phyloP scores from a whole-genome alignment of 1,140 invertebrate genomes.

The Leptonema lineaticorne region DNA sequence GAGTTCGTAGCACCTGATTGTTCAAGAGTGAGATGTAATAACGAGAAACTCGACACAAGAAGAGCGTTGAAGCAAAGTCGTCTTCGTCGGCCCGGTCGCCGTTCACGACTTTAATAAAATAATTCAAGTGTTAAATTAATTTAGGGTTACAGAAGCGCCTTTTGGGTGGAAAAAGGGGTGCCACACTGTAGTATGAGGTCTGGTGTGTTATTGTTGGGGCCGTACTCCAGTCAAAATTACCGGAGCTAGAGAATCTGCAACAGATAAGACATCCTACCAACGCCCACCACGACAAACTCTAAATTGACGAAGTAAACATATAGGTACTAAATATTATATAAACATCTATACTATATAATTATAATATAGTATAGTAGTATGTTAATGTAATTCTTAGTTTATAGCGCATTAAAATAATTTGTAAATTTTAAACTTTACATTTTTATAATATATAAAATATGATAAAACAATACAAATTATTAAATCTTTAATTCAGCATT shows the following conservation, averaged over 20 bases:
- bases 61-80: constrained; percentile 10
- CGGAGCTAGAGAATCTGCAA: constrained; percentile 1
- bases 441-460: too few relatives aligned
- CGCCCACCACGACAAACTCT: neutral
- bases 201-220: constrained; percentile 26
- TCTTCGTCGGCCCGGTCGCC: constrained; percentile 4
- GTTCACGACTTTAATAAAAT: constrained; percentile 43
- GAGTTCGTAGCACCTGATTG: neutral
- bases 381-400: too few relatives aligned
- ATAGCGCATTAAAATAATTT: too few relatives aligned
- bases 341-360: too few relatives aligned
- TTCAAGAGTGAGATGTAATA: constrained; percentile 30
- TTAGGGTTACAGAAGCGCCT: constrained; percentile 39
- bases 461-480: too few relatives aligned
- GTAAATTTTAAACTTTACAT: too few relatives aligned
- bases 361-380: too few relatives aligned
- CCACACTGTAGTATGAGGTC: too few relatives aligned
- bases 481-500: too few relatives aligned
- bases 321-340: too few relatives aligned
- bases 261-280: constrained; percentile 1
- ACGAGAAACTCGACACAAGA: constrained; percentile 26
- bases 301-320: neutral
- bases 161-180: constrained; percentile 21
- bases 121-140: constrained; percentile 43
- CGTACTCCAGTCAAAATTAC: constrained; percentile 3